phyloP scores from a whole-genome alignment of 2,888 invertebrate genomes.

The Choreutis nemorana region DNA sequence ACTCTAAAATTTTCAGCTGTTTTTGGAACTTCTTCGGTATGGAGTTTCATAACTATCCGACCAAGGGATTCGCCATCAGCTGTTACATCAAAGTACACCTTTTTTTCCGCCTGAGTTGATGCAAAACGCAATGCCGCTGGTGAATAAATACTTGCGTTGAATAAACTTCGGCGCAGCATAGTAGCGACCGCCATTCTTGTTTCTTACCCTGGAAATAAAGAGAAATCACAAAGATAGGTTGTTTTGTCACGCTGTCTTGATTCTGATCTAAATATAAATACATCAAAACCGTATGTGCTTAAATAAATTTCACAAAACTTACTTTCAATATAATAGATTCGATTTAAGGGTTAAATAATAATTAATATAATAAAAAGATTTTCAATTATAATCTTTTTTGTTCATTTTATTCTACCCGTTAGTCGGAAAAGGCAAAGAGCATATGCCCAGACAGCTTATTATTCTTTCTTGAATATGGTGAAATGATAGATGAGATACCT shows the following conservation, averaged over 20 bases:
- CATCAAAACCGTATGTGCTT: too few relatives aligned
- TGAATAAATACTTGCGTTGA: conserved; percentile 48
- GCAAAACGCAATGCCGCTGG: conserved; percentile 46
- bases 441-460: too few relatives aligned
- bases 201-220: conserved; percentile 1
- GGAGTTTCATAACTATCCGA: conserved; percentile 87
- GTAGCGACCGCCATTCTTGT: conserved; percentile 12
- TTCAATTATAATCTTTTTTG: too few relatives aligned
- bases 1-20: conserved; percentile 96
- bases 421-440: too few relatives aligned
- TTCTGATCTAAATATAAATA: not conserved
- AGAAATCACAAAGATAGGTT: not conserved
- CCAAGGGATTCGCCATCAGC: conserved; percentile 83
- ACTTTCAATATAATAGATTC: too few relatives aligned
- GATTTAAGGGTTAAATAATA: too few relatives aligned
- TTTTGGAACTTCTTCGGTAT: conserved; percentile 88
- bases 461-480: too few relatives aligned
- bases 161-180: conserved; percentile 30
- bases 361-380: too few relatives aligned
- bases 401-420: too few relatives aligned
- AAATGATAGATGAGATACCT: too few relatives aligned
- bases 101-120: conserved; percentile 44
- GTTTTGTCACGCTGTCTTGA: too few relatives aligned
- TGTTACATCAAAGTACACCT: conserved; percentile 88
- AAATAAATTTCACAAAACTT: too few relatives aligned